Conservation (phyloP, 2,113 vertebrate genomes). For the Pipa parva region DNA sequence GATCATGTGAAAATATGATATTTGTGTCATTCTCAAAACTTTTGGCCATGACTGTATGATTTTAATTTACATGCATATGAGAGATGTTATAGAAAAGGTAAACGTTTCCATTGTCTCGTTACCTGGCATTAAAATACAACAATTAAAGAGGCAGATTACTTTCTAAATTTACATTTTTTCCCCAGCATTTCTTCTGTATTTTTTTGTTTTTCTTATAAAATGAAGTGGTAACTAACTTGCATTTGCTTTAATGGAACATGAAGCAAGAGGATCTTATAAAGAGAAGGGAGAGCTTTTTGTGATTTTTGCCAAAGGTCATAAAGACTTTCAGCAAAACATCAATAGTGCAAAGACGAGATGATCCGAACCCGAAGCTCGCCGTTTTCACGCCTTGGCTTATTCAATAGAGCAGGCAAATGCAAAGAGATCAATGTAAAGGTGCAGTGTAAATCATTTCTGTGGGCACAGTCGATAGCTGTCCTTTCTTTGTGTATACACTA, state of each 20-base stretch:
- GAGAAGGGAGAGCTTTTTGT: neutral
- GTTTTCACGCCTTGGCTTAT: constrained; percentile 8
- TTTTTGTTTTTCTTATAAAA: too few relatives aligned
- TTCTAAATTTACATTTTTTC: too few relatives aligned
- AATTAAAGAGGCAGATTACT: too few relatives aligned
- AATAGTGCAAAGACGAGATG: constrained; percentile 1
- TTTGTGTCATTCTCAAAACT: too few relatives aligned
- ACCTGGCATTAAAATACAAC: too few relatives aligned
- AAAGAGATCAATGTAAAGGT: constrained; percentile 5
- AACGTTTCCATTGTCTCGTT: too few relatives aligned
- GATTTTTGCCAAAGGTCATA: constrained; percentile 1
- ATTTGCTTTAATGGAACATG: neutral
- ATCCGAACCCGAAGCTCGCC: neutral
- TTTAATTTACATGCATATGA: too few relatives aligned
- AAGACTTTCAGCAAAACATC: constrained; percentile 4
- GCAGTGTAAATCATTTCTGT: neutral
- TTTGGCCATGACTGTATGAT: too few relatives aligned
- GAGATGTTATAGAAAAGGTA: too few relatives aligned
- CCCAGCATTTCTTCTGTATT: too few relatives aligned
- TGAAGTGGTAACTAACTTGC: neutral
- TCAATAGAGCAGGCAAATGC: constrained; percentile 16
- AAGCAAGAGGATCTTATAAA: neutral
- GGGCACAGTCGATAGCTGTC: neutral
- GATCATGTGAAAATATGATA: too few relatives aligned
- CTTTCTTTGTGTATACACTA: neutral